Base-by-base conservation (phyloP, 2,113 vertebrate species). In the Elephantulus edwardii region DNA sequence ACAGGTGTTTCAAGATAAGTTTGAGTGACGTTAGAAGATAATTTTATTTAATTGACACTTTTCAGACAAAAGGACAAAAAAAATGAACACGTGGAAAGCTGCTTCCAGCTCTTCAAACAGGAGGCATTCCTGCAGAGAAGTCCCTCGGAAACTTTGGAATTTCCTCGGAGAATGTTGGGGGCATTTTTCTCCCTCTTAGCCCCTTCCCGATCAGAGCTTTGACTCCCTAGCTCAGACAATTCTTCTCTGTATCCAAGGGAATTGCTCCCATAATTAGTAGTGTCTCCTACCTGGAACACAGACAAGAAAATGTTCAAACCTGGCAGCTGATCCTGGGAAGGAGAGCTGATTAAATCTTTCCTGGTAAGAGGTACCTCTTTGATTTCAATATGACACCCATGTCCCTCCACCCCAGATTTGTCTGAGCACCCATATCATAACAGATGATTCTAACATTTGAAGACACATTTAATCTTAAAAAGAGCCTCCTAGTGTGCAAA, bases 241-340 rank as follows among this genome's bases (percentile, higher is more conserved):
- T 96, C 96, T 97, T 96, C 92, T 96, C 33, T 87, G 96, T 97
- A 95, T 96, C 97, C 96, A 96, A 95, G 97, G 94, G 96, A 96
- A 98, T 97, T 94, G 96, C 96, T 96, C 96, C 94, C 95, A 17
- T 97, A 97, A 97, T 97, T 97, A 97, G 94, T 90, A 64, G 92
- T 90, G 95, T 97, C 97, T 95, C 96, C 97, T 96, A 95, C 58
- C 89, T 91, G 68, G 89, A 96, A 93, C 94, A 94, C 94, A 96
- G 93, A 96, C 94, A 97, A 96, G 92, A 95, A 91, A 96, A 96
- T n/a, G 44, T 89, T 97, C 96, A 86, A 95, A 89, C 93, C 97
- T 96, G 92, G 97, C 96, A 96, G 96, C 96, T 91, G 97, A 95
- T 96, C 94, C 96, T 96, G 56, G 96, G 97, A 97, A 96, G 96